Evolutionary conservation across 2,797 vertebrate genomes (phyloP).

Genomic region (Sardinella longiceps): DNA sequence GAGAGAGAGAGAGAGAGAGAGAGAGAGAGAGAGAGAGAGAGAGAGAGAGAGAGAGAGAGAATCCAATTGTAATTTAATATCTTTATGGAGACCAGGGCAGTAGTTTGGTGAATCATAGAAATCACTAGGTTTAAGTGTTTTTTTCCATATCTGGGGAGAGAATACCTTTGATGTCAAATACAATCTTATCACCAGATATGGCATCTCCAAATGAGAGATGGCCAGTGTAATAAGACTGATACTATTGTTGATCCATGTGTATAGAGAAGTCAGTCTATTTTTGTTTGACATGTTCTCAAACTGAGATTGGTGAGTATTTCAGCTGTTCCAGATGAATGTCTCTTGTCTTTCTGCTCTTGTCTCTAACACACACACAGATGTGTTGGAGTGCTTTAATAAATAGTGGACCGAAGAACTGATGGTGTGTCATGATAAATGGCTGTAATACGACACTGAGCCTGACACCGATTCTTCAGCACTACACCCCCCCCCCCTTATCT

Average conservation of each 20-base stretch:
- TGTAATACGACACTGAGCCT: constrained; percentile 53
- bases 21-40: not conserved
- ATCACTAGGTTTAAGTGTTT: not conserved
- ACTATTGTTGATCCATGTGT: constrained; percentile 39
- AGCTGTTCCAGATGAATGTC: constrained; percentile 43
- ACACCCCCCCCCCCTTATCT: constrained; percentile 48
- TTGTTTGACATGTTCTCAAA: constrained; percentile 48
- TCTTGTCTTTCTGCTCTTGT: constrained; percentile 32
- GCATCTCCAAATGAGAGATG: not conserved
- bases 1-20: not conserved
- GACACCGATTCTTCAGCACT: constrained; percentile 42
- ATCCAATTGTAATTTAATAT: not conserved
- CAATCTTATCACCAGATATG: not conserved
- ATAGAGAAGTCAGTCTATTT: constrained; percentile 43
- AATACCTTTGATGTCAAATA: not conserved
- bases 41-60: not conserved
- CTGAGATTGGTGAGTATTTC: constrained; percentile 51
- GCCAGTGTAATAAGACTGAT: constrained; percentile 16
- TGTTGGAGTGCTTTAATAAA: not conserved
- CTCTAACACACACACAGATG: constrained; percentile 10
- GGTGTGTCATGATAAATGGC: constrained; percentile 29
- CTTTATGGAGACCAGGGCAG: not conserved
- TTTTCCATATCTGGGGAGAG: not conserved
- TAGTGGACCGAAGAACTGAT: constrained; percentile 24
- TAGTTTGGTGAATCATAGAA: not conserved